phyloP scores from a whole-genome alignment of 2,888 invertebrate genomes.

The Agrilus cyanescens region DNA sequence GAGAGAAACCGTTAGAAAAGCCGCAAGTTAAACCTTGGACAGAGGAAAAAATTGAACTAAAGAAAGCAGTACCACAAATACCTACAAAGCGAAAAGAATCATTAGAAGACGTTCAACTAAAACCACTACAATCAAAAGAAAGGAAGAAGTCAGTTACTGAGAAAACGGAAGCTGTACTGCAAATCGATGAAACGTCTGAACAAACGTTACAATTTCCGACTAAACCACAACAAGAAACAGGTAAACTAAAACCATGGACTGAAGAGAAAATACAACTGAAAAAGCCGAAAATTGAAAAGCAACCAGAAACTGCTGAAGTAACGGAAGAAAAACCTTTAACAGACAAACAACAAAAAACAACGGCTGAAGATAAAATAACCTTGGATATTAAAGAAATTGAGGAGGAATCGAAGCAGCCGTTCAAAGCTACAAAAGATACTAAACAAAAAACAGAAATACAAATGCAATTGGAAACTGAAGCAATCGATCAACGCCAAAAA shows the following conservation, averaged over 20 bases:
- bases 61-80: conserved; percentile 29
- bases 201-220: conserved; percentile 8
- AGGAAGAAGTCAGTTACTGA: conserved; percentile 9
- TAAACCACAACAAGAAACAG: conserved; percentile 1
- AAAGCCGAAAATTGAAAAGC: conserved; percentile 2
- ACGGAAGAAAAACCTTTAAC: conserved; percentile 2
- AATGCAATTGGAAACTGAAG: no score
- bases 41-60: conserved; percentile 48
- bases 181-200: conserved; percentile 9
- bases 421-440: no score
- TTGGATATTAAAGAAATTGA: neutral
- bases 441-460: no score
- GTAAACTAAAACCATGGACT: conserved; percentile 8
- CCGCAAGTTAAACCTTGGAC: conserved; percentile 45
- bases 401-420: neutral
- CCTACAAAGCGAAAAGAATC: conserved; percentile 41
- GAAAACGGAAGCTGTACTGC: conserved; percentile 8
- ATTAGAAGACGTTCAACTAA: conserved; percentile 36
- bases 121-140: conserved; percentile 31
- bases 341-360: neutral
- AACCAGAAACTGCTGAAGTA: conserved; percentile 5
- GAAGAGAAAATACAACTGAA: conserved; percentile 10
- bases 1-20: conserved; percentile 5
- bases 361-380: conserved; percentile 3
- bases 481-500: no score